Percentiles rank a stretch among this genome's conserved stretches.
These are phyloP conservation scores for Lepidocyrtinus sp. DNA, from an alignment of 2,888 invertebrate genomes.

Conservation along the genomic window DNA sequence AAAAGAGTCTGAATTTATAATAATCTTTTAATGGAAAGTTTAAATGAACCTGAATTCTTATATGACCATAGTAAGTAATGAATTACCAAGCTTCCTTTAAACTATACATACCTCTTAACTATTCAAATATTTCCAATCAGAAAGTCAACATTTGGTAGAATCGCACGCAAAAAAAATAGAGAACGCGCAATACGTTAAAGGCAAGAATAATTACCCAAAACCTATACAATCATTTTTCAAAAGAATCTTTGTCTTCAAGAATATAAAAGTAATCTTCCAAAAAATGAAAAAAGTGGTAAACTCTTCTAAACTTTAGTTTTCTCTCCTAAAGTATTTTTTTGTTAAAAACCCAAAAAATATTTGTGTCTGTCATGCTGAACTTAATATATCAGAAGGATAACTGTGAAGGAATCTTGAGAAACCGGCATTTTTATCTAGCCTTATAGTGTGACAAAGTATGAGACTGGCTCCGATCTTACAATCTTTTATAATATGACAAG, in stretches of 20 bases:
- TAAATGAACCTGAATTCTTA: too few species aligned
- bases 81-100: conserved; percentile 1
- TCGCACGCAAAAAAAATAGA: conserved; percentile 10
- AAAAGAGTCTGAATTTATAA: conserved; percentile 13
- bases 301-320: too few species aligned
- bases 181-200: conserved; percentile 2
- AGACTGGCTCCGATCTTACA: conserved; percentile 62
- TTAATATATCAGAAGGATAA: too few species aligned
- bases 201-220: background rate
- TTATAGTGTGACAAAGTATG: conserved; percentile 60
- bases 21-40: too few species aligned
- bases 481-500: conserved; percentile 27
- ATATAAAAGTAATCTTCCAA: conserved; percentile 8
- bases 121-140: conserved; percentile 32
- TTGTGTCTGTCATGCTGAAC: too few species aligned
- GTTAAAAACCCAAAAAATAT: too few species aligned
- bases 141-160: background rate
- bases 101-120: conserved; percentile 10
- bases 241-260: background rate
- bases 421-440: conserved; percentile 61
- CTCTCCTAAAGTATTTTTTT: too few species aligned
- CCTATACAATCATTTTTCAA: conserved; percentile 6
- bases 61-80: too few species aligned
- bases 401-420: too few species aligned
- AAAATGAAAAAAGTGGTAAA: too few species aligned